Conservation (phyloP, 2,888 invertebrate species). For the Lycaena phlaeas region DNA sequence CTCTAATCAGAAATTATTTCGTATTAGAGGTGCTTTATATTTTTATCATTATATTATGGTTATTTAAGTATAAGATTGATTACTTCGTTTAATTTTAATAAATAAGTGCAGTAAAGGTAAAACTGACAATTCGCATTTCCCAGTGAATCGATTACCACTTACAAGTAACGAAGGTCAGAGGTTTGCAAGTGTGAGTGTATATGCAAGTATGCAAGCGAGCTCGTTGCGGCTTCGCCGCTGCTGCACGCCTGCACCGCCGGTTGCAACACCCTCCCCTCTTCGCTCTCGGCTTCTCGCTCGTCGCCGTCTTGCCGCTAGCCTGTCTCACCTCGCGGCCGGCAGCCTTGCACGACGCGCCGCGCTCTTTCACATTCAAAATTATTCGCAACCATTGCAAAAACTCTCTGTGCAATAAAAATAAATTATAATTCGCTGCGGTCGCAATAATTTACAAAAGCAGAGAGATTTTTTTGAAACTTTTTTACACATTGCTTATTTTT, state of each 20-base stretch:
- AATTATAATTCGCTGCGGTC: slow-evolving; percentile 50
- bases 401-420: slow-evolving; percentile 70
- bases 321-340: slow-evolving; percentile 74
- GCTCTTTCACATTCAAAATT: slow-evolving; percentile 73
- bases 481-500: slow-evolving; percentile 55
- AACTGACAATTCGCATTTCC: slow-evolving; percentile 28
- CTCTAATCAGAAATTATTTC: too few relatives aligned
- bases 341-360: slow-evolving; percentile 74
- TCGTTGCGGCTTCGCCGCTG: slow-evolving; percentile 69
- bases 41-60: not conserved
- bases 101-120: slow-evolving; percentile 53
- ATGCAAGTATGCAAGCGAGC: slow-evolving; percentile 73
- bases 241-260: slow-evolving; percentile 72
- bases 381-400: slow-evolving; percentile 72
- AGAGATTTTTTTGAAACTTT: slow-evolving; percentile 50
- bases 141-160: slow-evolving; percentile 59
- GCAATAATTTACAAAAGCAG: slow-evolving; percentile 49
- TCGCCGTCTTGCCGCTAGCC: slow-evolving; percentile 71
- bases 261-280: slow-evolving; percentile 73
- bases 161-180: slow-evolving; percentile 66
- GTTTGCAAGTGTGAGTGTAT: slow-evolving; percentile 63
- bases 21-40: too few relatives aligned
- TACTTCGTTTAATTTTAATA: slow-evolving; percentile 25
- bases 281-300: slow-evolving; percentile 69
- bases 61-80: not conserved